Base-by-base conservation (phyloP, 2,888 invertebrate species). In the Lepidocyrtoides sp. region DNA sequence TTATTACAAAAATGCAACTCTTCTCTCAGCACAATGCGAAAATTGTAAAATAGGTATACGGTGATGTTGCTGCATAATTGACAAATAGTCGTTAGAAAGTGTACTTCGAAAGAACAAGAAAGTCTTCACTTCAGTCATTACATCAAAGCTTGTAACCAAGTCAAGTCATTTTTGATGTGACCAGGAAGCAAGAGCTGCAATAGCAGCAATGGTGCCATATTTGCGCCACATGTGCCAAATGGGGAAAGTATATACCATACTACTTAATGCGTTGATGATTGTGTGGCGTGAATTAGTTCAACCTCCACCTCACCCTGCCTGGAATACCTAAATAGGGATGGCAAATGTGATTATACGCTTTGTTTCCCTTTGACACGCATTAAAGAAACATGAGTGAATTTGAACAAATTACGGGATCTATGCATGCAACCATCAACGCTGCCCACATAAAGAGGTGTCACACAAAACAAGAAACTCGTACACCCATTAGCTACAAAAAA, bases 211-310 rank as follows among this genome's bases (percentile, higher is more conserved):
- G n/a, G 48, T 51, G 5, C 51, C 77, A 66, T 44, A n/a, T 88
- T 88, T 63, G 88, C 81, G 81, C 88, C 81, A 41, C 81, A 88
- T 88, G 81, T 79, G 79, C 81, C 69, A 88, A 81, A 88, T 54
- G 88, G 51, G 23, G 48, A 81, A 81, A 88, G 81, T 51, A 29
- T 57, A 44, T 29, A 7, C 48, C 32, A n/a, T n/a, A n/a, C n/a
- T n/a, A n/a, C n/a, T n/a, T 81, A 88, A 81, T 79, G 79, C 54
- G 44, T 69, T 88, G 81, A 88, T 81, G 57, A 88, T 75, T 32
- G 54, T 88, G 88, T 88, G 88, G 88, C 81, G 88, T 88, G 88
- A 88, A 88, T 88, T 66, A 79, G 77, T 44, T 44, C 69, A 88
- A 66, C 75, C 60, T 26, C 26, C 77, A 36, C 32, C 17, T 54